Evolutionary conservation across 2,888 invertebrate species (phyloP).

Genomic region (Rhabditoides inermis): DNA sequence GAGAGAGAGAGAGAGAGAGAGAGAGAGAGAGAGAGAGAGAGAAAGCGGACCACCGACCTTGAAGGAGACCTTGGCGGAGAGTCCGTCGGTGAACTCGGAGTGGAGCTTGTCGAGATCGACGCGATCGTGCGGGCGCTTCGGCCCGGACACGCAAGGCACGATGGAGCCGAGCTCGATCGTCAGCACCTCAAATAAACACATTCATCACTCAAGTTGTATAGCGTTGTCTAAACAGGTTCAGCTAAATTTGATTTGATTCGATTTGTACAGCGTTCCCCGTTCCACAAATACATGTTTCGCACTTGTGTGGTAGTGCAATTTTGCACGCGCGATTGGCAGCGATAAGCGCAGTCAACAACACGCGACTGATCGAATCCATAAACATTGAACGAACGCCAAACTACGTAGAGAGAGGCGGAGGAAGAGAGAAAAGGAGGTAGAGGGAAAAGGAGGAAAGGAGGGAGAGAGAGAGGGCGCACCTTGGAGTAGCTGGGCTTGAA

Average conservation of each 20-base stretch:
- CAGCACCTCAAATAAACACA: constrained; percentile 60
- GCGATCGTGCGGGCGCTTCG: constrained; percentile 90
- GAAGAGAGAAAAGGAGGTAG: too few relatives aligned
- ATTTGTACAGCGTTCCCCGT: too few relatives aligned
- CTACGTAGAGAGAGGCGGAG: too few relatives aligned
- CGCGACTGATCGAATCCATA: too few relatives aligned
- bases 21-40: too few relatives aligned
- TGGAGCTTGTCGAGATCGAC: constrained; percentile 73
- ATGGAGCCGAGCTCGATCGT: constrained; percentile 78
- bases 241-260: neutral
- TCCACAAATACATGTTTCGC: too few relatives aligned
- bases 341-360: too few relatives aligned
- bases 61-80: constrained; percentile 71
- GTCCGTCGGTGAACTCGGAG: constrained; percentile 73
- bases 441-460: too few relatives aligned
- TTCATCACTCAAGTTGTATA: neutral
- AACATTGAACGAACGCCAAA: too few relatives aligned
- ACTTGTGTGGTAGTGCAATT: too few relatives aligned
- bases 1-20: too few relatives aligned
- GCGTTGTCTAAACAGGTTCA: neutral
- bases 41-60: constrained; percentile 42
- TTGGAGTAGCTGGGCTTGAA: constrained; percentile 46
- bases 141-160: constrained; percentile 88
- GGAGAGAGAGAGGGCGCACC: constrained; percentile 10
- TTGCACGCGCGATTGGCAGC: too few relatives aligned